A percentile compares a stretch with the other conserved stretches of the same genome.
phyloP scores from a whole-genome alignment of 64 coral and sea anemone genomes.

The Montipora capricornis region DNA sequence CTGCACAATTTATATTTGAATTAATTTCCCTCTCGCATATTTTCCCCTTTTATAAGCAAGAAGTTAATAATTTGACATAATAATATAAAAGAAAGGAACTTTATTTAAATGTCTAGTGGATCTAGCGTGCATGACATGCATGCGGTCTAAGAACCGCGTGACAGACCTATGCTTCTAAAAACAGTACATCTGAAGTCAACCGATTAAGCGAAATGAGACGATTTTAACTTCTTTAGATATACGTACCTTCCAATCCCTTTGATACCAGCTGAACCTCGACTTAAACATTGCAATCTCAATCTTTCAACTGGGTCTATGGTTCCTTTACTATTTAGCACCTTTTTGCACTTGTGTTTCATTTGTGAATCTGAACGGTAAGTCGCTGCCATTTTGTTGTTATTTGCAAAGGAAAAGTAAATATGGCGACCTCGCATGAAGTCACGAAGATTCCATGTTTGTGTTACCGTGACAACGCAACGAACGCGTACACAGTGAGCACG shows the following conservation, averaged over 20 bases:
- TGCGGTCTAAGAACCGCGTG: not conserved
- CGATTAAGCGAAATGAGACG: not conserved
- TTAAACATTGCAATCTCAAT: conserved; percentile 86
- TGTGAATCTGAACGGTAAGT: conserved; percentile 88
- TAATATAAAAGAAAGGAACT: too few relatives aligned
- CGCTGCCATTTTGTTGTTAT: conserved; percentile 91
- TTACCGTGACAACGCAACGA: conserved; percentile 55
- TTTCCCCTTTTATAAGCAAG: too few relatives aligned
- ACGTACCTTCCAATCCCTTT: conserved; percentile 96
- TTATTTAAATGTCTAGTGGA: too few relatives aligned
- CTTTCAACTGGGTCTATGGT: conserved; percentile 83
- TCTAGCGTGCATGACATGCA: not conserved
- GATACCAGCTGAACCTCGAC: conserved; percentile 95
- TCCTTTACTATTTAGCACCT: conserved; percentile 48
- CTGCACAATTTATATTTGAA: too few relatives aligned
- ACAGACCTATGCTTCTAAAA: not conserved
- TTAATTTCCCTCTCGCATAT: too few relatives aligned
- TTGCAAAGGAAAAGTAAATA: conserved; percentile 22
- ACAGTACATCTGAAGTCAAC: too few relatives aligned
- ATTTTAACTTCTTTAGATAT: not conserved
- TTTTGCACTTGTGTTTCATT: conserved; percentile 90
- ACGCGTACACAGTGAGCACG: not conserved
- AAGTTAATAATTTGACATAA: too few relatives aligned
- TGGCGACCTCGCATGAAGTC: conserved; percentile 35
- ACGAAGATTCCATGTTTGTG: conserved; percentile 76